phyloP scores from a whole-genome alignment of 1,140 invertebrate genomes.

The Proales similis region DNA sequence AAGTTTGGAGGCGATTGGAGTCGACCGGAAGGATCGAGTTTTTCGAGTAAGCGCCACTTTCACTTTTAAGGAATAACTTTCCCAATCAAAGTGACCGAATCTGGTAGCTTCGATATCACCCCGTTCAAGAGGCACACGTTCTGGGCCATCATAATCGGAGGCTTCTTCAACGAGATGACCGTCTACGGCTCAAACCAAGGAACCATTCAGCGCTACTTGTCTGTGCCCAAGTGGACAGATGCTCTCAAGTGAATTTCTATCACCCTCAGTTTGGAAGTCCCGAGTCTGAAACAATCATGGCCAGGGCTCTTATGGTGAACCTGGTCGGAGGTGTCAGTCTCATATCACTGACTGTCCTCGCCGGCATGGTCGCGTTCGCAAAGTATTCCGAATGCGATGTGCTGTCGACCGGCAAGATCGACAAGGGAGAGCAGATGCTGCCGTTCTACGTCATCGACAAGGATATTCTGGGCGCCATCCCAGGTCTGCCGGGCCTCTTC shows the following conservation, averaged over 20 bases:
- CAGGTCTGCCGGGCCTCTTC: constrained; percentile 75
- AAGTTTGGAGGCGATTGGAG: too few relatives aligned
- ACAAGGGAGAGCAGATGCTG: constrained; percentile 55
- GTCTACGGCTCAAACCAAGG: constrained; percentile 87
- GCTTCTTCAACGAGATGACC: constrained; percentile 80
- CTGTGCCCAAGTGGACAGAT: constrained; percentile 62
- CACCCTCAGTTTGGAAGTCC: neutral
- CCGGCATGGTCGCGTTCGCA: constrained; percentile 37
- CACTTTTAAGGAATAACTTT: too few relatives aligned
- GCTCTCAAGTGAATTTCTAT: constrained; percentile 55
- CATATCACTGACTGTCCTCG: neutral
- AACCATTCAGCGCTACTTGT: constrained; percentile 81
- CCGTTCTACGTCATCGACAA: constrained; percentile 73
- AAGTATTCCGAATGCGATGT: constrained; percentile 38
- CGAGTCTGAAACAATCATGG: too few relatives aligned
- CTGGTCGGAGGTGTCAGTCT: neutral
- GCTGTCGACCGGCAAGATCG: constrained; percentile 1
- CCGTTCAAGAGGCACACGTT: constrained; percentile 71
- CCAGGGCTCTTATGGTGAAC: constrained; percentile 12
- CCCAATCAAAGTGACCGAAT: too few relatives aligned
- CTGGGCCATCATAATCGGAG: constrained; percentile 77
- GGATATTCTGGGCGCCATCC: constrained; percentile 64
- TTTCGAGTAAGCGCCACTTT: neutral
- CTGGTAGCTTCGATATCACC: constrained; percentile 57
- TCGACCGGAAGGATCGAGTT: constrained; percentile 44